A percentile compares a stretch with the other conserved stretches of the same genome.
phyloP scores from a whole-genome alignment of 2,797 vertebrate species.

The Nothura maculosa region DNA sequence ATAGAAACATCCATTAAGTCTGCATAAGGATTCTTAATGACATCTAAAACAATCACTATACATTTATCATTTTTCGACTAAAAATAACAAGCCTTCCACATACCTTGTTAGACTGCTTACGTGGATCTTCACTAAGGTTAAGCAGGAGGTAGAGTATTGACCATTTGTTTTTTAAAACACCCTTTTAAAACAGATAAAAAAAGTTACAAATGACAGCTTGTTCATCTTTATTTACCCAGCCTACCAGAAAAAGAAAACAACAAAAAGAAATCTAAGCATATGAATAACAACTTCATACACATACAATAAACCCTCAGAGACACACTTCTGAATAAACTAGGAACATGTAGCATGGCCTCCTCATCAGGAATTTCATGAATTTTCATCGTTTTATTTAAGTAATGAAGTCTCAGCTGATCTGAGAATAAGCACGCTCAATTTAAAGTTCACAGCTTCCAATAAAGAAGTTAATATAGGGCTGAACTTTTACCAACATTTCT shows the following conservation, averaged over 20 bases:
- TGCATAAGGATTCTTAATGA: background rate
- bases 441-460: background rate
- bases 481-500: background rate
- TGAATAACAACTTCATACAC: background rate
- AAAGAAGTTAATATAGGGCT: background rate
- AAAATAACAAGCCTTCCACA: background rate
- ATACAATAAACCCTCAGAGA: background rate
- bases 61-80: background rate
- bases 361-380: background rate
- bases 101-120: slow-evolving; percentile 92
- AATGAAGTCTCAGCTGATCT: background rate
- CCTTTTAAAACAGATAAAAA: slow-evolving; percentile 78
- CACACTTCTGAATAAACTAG: fast-evolving
- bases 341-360: background rate
- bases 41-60: background rate
- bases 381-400: background rate
- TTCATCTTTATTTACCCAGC: background rate
- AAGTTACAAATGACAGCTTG: background rate
- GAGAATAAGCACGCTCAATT: background rate
- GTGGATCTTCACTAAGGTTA: slow-evolving; percentile 96
- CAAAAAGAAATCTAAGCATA: background rate
- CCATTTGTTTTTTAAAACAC: slow-evolving; percentile 96
- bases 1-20: background rate
- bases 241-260: background rate
- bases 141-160: slow-evolving; percentile 96